phyloP scores from a whole-genome alignment of 2,113 vertebrate species.

The Trinectes maculatus region DNA sequence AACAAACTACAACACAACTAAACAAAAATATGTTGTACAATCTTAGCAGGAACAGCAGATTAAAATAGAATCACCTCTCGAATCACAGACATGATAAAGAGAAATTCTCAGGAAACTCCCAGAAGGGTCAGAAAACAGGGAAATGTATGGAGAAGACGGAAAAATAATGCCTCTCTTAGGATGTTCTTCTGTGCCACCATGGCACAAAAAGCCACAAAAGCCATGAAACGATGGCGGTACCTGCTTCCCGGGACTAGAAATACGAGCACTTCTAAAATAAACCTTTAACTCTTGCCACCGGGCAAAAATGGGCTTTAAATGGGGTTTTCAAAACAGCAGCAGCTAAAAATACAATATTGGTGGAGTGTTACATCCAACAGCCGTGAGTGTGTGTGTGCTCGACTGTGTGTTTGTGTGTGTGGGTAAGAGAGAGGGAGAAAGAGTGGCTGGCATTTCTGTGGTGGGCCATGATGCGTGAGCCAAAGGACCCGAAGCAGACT shows the following conservation, averaged over 20 bases:
- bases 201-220: conserved; percentile 60
- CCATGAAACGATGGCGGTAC: conserved; percentile 64
- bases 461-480: conserved; percentile 60
- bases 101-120: conserved; percentile 56
- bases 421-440: conserved; percentile 23
- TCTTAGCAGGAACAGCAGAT: conserved; percentile 32
- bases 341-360: conserved; percentile 80
- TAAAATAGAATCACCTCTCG: conserved; percentile 63
- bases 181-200: conserved; percentile 30
- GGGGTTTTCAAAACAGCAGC: conserved; percentile 77
- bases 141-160: conserved; percentile 33
- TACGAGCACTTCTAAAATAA: conserved; percentile 76
- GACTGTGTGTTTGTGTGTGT: conserved; percentile 23
- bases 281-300: conserved; percentile 76
- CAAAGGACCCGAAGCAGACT: conserved; percentile 67
- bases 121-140: conserved; percentile 14
- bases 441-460: conserved; percentile 74
- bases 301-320: conserved; percentile 66
- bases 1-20: conserved; percentile 2
- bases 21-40: conserved; percentile 37
- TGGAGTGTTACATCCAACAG: conserved; percentile 68
- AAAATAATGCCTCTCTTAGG: conserved; percentile 16
- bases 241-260: conserved; percentile 73
- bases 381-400: conserved; percentile 46
- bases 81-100: conserved; percentile 48